Evolutionary conservation across 2,797 vertebrate species (phyloP).

Genomic region (Gorsachius magnificus): DNA sequence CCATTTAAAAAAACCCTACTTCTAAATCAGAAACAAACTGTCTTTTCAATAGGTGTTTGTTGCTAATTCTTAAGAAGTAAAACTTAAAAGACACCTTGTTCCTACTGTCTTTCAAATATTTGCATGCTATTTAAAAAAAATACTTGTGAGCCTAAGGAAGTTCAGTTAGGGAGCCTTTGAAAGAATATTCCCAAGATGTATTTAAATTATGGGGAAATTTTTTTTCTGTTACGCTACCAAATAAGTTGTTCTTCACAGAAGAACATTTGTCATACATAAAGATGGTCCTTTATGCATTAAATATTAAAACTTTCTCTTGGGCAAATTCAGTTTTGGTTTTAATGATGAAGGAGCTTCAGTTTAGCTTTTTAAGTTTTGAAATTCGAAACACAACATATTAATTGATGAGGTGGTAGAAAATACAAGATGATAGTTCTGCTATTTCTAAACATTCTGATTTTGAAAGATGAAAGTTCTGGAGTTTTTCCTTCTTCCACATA

Average conservation of each 20-base stretch:
- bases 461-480: not conserved
- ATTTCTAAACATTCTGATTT: not conserved
- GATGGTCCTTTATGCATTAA: not conserved
- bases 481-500: not conserved
- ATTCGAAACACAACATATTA: not conserved
- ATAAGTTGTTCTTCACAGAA: not conserved
- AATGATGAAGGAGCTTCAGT: not conserved
- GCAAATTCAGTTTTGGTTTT: not conserved
- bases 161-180: not conserved
- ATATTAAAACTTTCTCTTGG: not conserved
- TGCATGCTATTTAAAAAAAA: not conserved
- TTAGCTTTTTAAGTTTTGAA: not conserved
- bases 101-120: not conserved
- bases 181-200: not conserved
- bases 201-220: not conserved
- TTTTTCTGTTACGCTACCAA: not conserved
- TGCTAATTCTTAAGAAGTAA: not conserved
- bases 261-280: not conserved
- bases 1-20: not conserved
- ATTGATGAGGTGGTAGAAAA: not conserved
- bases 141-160: not conserved
- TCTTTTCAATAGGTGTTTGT: not conserved
- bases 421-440: not conserved
- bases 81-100: not conserved
- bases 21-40: not conserved